Evolutionary conservation across 1,140 invertebrate genomes (phyloP), one percentile per base, ranked within the genome.

Genomic region (Dreissena polymorpha): DNA sequence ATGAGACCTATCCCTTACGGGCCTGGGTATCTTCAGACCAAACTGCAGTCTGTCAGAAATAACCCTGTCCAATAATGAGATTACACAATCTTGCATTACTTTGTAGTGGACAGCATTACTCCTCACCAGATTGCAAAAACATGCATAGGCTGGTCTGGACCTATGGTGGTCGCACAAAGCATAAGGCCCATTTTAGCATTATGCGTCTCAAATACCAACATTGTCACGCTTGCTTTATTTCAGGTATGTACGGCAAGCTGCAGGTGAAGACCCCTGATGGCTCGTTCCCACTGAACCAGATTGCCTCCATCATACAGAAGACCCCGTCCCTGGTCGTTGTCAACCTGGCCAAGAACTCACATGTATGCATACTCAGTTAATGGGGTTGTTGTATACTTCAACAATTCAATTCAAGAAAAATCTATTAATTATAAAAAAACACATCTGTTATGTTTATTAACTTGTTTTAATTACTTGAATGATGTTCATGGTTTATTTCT

Each of bases 201-300:
- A 8, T 8, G 8, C 39, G 8, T 2, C 39, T 39, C 39, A 39
- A 39, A 39, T 5, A 39, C 8, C 39, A 39, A 39, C 39, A 39
- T 39, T 8, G 39, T 8, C 39, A 39, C 65, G 5, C 13, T 53
- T 21, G 51, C 10, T 73, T 53, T 13, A 53, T 67, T 67, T 23
- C 67, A 78, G 76, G 76, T 7, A 57, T 27, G 21, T 78, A 68
- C 68, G 76, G 68, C 18, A 78, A 39, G 29, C 23, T 78, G 21
- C 21, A 53, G 16, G 53, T 78, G 13, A 29, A 69, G 50, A 70
- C 51, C 10, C 49, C 70, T 6, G 69, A 71, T 80, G 78, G 69
- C 14, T 50, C 55, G 13, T 23, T 80, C 53, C 78, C 78, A 2
- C 49, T 80, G 16, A 80, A 80, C 63, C 78, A 80, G 69, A 64